Evolutionary conservation across 2,113 vertebrate species (phyloP).

Genomic region (Excalfactoria chinensis): DNA sequence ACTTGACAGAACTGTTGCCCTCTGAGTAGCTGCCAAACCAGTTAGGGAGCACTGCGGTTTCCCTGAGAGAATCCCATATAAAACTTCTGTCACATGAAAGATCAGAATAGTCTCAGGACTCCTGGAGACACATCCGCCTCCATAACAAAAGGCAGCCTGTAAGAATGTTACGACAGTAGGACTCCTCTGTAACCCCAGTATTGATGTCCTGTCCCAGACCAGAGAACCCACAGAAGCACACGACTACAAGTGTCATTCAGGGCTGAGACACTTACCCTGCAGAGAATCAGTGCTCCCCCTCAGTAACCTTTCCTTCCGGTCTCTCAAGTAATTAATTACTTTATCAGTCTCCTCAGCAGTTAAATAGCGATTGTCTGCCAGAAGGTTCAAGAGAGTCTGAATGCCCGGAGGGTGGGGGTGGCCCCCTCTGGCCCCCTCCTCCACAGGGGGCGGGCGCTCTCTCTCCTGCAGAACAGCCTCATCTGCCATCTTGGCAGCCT

Average conservation of each 20-base stretch:
- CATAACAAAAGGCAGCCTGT: not conserved
- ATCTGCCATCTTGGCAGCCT: slow-evolving; percentile 97
- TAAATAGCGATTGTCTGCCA: slow-evolving; percentile 88
- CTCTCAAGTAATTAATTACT: slow-evolving; percentile 90
- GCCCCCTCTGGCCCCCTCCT: slow-evolving; percentile 74
- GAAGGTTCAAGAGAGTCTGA: slow-evolving; percentile 81
- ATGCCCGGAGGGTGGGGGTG: slow-evolving; percentile 81
- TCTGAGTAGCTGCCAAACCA: not conserved
- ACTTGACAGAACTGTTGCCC: not conserved
- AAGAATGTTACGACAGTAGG: not conserved
- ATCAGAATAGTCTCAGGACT: not conserved
- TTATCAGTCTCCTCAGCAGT: slow-evolving; percentile 90
- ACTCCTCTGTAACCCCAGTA: not conserved
- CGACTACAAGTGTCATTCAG: not conserved
- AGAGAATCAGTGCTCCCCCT: slow-evolving; percentile 81
- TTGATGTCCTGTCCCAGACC: not conserved
- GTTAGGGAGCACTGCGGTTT: not conserved
- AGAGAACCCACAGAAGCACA: not conserved
- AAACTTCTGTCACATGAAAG: not conserved
- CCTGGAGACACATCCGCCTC: accelerated
- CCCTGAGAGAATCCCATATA: not conserved
- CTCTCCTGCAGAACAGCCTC: slow-evolving; percentile 91
- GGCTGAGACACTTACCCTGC: slow-evolving; percentile 79
- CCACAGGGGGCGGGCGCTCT: slow-evolving; percentile 79
- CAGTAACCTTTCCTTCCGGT: slow-evolving; percentile 88